Evolutionary conservation across 2,797 vertebrate species (phyloP), one percentile per base, ranked within the genome.

Genomic region (Limnodromus scolopaceus): DNA sequence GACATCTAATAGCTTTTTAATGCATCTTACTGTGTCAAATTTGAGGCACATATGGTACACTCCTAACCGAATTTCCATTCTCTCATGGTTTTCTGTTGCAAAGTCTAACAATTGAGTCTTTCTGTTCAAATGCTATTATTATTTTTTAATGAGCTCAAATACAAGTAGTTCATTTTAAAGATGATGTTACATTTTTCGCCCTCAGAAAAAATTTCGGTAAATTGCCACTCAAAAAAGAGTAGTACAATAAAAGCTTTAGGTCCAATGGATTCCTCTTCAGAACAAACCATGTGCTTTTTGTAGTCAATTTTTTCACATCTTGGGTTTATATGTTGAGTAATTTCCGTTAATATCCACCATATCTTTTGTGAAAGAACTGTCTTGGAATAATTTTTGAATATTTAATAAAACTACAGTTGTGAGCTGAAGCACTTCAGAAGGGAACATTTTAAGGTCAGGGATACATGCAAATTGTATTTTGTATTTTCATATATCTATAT

Each of bases 1-100:
- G 54, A 81, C 13, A 24, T 84, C 71, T 80, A 80, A 68, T 84
- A 55, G 70, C 55, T 95, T 97, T 71, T 83, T 64, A 89, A 79
- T 89, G 64, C 18, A 32, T 91, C 20, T 76, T 70, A n/a, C 12
- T 46, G 9, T 85, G 88, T 96, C 45, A 77, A 74, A 84, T 95
- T 84, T 85, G 58, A 82, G 61, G 41, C 23, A 41, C 20, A 53
- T 77, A 43, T 60, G 53, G 45, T 77, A 57, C 20, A 28, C 13
- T 90, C 24, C 23, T 55, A 72, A 51, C 41, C 19, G 6, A 78
- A 78, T 81, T 92, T 84, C 22, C 69, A 4, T 82, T 92, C 55
- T 72, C 43, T 69, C 79, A 46, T 0, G 1, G 16, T 63, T 91
- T 95, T 63, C 63, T 94, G 7, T 51, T 86, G 24, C 14, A 80